A percentile compares a stretch with the other conserved stretches of the same genome.
Conservation (phyloP, 2,888 invertebrate genomes). For the Apotomis turbidana region DNA sequence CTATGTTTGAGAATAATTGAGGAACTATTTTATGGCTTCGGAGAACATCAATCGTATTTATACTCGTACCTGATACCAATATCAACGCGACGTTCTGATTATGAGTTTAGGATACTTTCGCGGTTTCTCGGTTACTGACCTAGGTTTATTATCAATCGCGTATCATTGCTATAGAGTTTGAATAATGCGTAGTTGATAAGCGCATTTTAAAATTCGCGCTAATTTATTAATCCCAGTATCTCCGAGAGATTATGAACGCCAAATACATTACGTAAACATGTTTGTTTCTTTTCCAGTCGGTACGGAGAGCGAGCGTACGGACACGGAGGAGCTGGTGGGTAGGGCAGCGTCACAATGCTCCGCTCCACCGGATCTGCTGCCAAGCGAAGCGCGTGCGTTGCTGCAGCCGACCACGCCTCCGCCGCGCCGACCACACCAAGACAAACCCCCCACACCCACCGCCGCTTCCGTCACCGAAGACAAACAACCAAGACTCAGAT, state of each 20-base stretch:
- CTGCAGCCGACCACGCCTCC: constrained; percentile 64
- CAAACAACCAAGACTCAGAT: constrained; percentile 71
- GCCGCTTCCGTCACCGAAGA: constrained; percentile 51
- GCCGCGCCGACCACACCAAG: constrained; percentile 49
- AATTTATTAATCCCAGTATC: not conserved
- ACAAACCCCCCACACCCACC: constrained; percentile 47
- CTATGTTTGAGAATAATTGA: constrained; percentile 9
- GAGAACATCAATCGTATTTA: constrained; percentile 1
- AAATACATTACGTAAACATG: not conserved
- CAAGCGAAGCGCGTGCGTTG: constrained; percentile 82
- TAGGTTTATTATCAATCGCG: constrained; percentile 15
- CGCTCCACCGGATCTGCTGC: constrained; percentile 85
- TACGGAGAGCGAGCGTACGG: constrained; percentile 86
- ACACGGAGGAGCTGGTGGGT: constrained; percentile 88
- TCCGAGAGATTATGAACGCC: not conserved
- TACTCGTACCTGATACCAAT: constrained; percentile 21
- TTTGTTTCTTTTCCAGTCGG: constrained; percentile 77
- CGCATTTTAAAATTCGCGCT: not conserved
- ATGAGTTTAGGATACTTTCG: not conserved
- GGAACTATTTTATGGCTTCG: constrained; percentile 17
- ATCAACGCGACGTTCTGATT: constrained; percentile 4
- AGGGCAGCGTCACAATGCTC: constrained; percentile 86
- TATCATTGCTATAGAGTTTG: constrained; percentile 3
- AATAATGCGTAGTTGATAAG: not conserved
- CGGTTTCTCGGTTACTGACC: constrained; percentile 22